Percentiles rank a stretch among this genome's conserved stretches.
These are phyloP conservation scores for Meliscaeva auricollis DNA, from an alignment of 2,888 invertebrate species.

Conservation along the genomic window DNA sequence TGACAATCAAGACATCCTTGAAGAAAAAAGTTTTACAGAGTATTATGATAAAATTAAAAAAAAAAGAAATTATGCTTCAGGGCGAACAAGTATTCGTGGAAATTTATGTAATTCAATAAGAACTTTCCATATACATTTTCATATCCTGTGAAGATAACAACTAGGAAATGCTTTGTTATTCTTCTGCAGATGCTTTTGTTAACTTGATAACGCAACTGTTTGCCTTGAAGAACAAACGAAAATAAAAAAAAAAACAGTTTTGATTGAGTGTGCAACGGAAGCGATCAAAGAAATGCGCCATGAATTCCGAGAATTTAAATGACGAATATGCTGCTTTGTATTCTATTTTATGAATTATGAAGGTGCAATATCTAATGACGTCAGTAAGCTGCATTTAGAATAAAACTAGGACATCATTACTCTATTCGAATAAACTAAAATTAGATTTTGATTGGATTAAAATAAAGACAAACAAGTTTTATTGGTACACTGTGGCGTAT, in stretches of 20 bases:
- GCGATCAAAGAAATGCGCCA: slow-evolving; percentile 24
- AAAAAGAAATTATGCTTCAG: background rate
- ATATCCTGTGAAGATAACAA: background rate
- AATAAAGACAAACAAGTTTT: background rate
- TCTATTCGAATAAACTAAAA: background rate
- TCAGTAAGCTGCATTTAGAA: background rate
- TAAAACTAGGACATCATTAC: too few relatives aligned
- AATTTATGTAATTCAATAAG: slow-evolving; percentile 2
- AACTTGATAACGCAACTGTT: background rate
- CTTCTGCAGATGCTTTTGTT: background rate
- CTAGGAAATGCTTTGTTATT: too few relatives aligned
- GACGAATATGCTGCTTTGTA: background rate
- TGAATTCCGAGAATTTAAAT: background rate
- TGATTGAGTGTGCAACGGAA: background rate
- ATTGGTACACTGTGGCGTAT: slow-evolving; percentile 30
- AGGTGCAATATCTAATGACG: slow-evolving; percentile 26
- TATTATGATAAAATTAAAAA: background rate
- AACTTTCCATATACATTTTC: background rate
- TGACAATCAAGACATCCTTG: background rate
- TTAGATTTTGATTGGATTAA: background rate
- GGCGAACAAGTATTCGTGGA: slow-evolving; percentile 4
- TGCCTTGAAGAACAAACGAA: background rate
- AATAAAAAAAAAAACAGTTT: background rate
- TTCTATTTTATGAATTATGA: background rate
- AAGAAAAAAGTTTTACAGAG: background rate